Conservation (phyloP, 30 jellyfish, hydroid and myxozoan genomes). For the Haliclystus octoradiatus region DNA sequence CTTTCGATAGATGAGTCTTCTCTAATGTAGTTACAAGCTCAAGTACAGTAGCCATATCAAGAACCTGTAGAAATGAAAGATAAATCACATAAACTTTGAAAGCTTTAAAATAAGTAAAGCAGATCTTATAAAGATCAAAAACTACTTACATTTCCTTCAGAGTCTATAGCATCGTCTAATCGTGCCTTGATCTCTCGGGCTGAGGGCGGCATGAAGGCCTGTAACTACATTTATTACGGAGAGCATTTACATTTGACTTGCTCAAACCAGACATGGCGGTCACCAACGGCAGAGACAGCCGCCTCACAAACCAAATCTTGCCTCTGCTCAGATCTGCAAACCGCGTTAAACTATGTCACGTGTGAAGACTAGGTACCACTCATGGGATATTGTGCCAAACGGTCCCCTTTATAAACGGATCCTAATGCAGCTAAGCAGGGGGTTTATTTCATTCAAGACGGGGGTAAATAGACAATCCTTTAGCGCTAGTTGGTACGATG, state of each 20-base stretch:
- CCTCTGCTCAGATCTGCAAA: no score
- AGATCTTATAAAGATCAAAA: not conserved
- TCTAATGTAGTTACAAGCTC: constrained; percentile 82
- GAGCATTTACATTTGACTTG: constrained; percentile 63
- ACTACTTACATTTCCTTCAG: constrained; percentile 90
- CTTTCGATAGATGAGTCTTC: constrained; percentile 56
- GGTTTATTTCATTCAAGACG: no score
- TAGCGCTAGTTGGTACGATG: no score
- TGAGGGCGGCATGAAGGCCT: constrained; percentile 99
- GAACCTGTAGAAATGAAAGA: constrained; percentile 88
- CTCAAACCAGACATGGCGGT: constrained; percentile 71
- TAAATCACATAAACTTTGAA: constrained; percentile 14
- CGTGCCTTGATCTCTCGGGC: constrained; percentile 96
- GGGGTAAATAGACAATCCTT: no score
- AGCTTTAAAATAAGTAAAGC: not conserved
- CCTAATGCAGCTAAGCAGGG: no score
- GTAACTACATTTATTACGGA: constrained; percentile 28
- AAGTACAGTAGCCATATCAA: constrained; percentile 82
- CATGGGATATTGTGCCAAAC: no score
- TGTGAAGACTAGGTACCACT: no score
- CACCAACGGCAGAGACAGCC: constrained; percentile 38
- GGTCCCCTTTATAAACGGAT: no score
- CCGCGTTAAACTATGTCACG: no score
- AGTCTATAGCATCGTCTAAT: constrained; percentile 91
- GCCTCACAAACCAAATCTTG: no score